Percentiles rank a stretch among this genome's conserved stretches.
Conservation (phyloP, 2,888 invertebrate genomes). For the Cremastinae sp. region DNA sequence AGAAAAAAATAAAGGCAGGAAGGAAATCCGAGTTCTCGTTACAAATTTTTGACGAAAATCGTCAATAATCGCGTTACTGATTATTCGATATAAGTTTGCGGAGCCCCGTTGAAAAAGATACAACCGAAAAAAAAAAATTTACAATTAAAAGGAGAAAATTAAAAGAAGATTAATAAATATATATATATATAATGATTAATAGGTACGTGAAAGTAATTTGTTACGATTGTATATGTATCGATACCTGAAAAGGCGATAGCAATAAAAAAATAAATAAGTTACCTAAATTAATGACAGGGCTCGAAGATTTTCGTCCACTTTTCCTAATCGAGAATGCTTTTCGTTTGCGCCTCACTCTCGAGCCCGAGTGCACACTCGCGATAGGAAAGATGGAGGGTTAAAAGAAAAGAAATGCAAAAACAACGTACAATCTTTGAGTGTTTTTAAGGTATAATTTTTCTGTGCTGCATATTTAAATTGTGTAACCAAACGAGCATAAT, state of each 20-base stretch:
- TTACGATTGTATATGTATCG: conserved; percentile 64
- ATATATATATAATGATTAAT: conserved; percentile 51
- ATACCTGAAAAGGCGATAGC: conserved; percentile 56
- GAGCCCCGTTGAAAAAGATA: conserved; percentile 31
- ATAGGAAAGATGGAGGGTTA: conserved; percentile 21
- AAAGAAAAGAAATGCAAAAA: conserved; percentile 11
- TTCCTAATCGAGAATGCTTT: background rate
- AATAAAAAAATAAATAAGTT: conserved; percentile 55
- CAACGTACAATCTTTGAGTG: conserved; percentile 50
- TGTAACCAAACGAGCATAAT: conserved; percentile 58
- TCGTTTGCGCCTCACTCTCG: background rate
- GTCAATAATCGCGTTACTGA: conserved; percentile 49
- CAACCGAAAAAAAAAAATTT: conserved; percentile 30
- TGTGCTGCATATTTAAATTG: conserved; percentile 65
- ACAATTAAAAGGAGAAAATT: conserved; percentile 13
- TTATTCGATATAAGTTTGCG: conserved; percentile 44
- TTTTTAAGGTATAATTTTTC: conserved; percentile 65
- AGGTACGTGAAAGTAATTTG: conserved; percentile 64
- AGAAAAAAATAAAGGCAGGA: conserved; percentile 11
- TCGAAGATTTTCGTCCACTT: conserved; percentile 14
- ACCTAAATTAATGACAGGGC: conserved; percentile 11
- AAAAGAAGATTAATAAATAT: conserved; percentile 15
- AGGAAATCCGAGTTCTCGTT: background rate
- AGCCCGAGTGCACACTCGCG: background rate
- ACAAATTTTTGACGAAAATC: conserved; percentile 23